Evolutionary conservation across 2,888 invertebrate species (phyloP).

Genomic region (Branchinecta sandiegonensis): DNA sequence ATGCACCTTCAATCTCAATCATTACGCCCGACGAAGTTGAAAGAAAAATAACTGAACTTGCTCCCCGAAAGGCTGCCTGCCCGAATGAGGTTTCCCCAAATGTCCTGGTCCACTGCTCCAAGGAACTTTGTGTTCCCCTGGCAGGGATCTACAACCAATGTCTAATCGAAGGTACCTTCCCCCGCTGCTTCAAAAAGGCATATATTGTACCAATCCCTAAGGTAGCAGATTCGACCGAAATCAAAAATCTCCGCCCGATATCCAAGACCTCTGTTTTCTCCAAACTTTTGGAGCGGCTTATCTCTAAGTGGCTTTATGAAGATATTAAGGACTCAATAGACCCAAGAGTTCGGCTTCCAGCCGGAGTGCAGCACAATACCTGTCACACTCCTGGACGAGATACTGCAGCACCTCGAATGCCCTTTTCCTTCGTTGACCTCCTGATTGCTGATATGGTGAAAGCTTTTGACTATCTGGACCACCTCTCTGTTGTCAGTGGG

Average conservation of each 20-base stretch:
- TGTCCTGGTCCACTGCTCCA: too few relatives aligned
- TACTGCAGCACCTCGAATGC: neutral
- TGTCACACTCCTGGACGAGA: neutral
- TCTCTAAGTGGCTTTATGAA: neutral
- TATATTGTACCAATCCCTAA: neutral
- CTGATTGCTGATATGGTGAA: neutral
- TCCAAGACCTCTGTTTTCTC: constrained; percentile 7
- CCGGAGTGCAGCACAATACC: neutral
- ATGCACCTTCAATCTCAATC: too few relatives aligned
- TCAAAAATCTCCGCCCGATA: neutral
- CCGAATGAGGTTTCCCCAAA: too few relatives aligned
- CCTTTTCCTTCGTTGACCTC: neutral
- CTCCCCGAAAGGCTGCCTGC: too few relatives aligned
- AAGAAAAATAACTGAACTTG: too few relatives aligned
- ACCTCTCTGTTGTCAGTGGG: neutral
- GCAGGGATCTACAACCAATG: too few relatives aligned
- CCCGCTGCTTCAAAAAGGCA: constrained; percentile 3
- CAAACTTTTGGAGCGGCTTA: neutral
- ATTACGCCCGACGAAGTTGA: too few relatives aligned
- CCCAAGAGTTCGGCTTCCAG: neutral
- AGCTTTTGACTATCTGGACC: too few relatives aligned
- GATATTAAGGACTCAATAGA: constrained; percentile 1
- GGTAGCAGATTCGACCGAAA: constrained; percentile 2
- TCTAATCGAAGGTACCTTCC: neutral
- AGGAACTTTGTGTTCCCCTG: too few relatives aligned